A percentile compares a stretch with the other conserved stretches of the same genome.
phyloP scores from a whole-genome alignment of 1,140 invertebrate species.

The Carposina sasakii region DNA sequence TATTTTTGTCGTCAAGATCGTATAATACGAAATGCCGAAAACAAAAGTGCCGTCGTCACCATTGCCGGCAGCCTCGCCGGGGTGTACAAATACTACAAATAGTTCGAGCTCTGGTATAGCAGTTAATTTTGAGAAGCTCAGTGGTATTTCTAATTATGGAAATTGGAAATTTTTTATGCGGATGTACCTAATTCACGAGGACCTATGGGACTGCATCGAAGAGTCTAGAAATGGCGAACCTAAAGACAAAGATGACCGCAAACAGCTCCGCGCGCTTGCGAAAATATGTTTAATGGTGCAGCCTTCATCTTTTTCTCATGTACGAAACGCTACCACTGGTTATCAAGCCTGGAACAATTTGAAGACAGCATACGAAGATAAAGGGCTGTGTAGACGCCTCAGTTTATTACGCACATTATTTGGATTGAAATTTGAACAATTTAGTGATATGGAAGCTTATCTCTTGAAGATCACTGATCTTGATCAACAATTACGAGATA shows the following conservation, averaged over 20 bases:
- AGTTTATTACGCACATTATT: conserved; percentile 3
- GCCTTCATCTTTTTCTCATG: background rate
- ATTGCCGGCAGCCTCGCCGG: too few species aligned
- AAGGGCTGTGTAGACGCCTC: background rate
- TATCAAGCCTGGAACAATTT: background rate
- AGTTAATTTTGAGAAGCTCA: background rate
- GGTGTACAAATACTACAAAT: too few species aligned
- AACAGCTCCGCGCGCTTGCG: background rate
- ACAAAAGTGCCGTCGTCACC: too few species aligned
- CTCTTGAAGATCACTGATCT: background rate
- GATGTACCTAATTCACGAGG: background rate
- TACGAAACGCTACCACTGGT: background rate
- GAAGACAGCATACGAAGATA: conserved; percentile 3
- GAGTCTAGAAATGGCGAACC: background rate
- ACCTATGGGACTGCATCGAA: conserved; percentile 1
- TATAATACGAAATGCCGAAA: too few species aligned
- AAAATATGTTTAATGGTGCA: conserved; percentile 2
- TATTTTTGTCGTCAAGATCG: too few species aligned
- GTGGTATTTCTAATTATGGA: background rate
- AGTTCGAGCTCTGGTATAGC: background rate
- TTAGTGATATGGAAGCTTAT: background rate
- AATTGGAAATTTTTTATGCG: background rate
- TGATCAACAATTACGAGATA: background rate
- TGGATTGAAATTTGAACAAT: background rate
- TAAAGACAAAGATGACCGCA: background rate